Evolutionary conservation across 2,797 vertebrate genomes (phyloP), one percentile per base, ranked within the genome.

Genomic region (Hypotaenidia philippensis): DNA sequence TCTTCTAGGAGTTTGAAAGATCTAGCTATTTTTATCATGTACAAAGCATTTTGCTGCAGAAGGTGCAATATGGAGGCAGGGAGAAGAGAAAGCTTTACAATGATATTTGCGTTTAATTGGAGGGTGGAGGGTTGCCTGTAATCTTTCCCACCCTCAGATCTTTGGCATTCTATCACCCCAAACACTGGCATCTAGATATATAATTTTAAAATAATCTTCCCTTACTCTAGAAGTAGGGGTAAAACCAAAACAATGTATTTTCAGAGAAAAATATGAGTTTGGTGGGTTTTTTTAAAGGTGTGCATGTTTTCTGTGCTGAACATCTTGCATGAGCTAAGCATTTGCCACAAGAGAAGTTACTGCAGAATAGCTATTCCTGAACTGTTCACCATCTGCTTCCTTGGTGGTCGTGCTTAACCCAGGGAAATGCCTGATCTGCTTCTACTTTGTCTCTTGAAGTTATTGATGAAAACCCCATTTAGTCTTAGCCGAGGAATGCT

Each of bases 1-100:
- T 94, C 77, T 85, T 89, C 78, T 84, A 83, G 83, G 93, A 83
- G 53, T 93, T 92, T 89, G 92, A 95, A 90, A 77, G 93, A 89
- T 64, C 83, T 56, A 83, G 61, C 71, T 95, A 92, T 96, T 95
- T 96, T 95, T 94, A 89, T 89, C 83, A 7, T 14, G 6, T 52
- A 34, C 12, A 19, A 50, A 94, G 52, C 78, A 69, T 87, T 89
- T 80, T 87, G 68, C 63, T 82, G 82, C 56, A 40, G 60, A 76
- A 87, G 81, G 55, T 89, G 57, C 91, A 96, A 90, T 29, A 87
- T 76, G 85, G 83, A 94, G 70, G 41, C 75, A 91, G 75, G 41
- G 80, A 86, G 59, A 79, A 80, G 79, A 79, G 56, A 57, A 64
- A 74, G 80, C 47, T 75, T 95, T 95, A 86, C 87, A 92, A 60